Percentiles rank a stretch among this genome's conserved stretches.
phyloP scores from a whole-genome alignment of 2,113 vertebrate genomes.

The Mystacornis crossleyi region DNA sequence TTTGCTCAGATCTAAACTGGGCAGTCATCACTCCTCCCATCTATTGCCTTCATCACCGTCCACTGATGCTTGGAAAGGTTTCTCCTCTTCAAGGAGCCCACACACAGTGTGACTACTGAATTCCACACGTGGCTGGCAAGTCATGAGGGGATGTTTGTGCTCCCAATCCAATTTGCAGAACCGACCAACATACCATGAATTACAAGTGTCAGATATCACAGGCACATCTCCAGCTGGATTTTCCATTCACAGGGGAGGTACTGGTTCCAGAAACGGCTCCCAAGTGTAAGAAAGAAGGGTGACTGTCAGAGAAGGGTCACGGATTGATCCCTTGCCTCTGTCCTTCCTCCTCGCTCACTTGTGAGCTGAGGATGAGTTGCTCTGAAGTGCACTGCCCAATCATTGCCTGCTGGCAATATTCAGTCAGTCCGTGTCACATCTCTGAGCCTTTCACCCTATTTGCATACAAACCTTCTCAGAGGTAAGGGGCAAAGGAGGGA shows the following conservation, averaged over 20 bases:
- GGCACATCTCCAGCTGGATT: constrained; percentile 49
- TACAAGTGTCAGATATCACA: constrained; percentile 56
- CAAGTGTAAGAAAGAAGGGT: not conserved
- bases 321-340: not conserved
- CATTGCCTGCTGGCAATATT: not conserved
- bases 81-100: not conserved
- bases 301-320: not conserved
- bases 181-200: not conserved
- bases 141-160: constrained; percentile 8
- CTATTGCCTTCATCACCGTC: not conserved
- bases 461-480: not conserved
- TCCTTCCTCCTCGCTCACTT: not conserved
- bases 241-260: constrained; percentile 15
- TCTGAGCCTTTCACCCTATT: constrained; percentile 25
- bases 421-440: not conserved
- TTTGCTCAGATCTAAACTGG: not conserved
- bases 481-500: constrained; percentile 6
- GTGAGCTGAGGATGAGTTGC: not conserved
- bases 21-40: not conserved
- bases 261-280: not conserved
- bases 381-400: not conserved
- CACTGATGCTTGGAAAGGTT: not conserved
- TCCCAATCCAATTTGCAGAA: not conserved
- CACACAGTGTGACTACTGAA: constrained; percentile 26
- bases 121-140: constrained; percentile 9